Evolutionary conservation across 2,113 vertebrate genomes (phyloP), one percentile per base, ranked within the genome.

Genomic region (Sylvilagus bachmani): DNA sequence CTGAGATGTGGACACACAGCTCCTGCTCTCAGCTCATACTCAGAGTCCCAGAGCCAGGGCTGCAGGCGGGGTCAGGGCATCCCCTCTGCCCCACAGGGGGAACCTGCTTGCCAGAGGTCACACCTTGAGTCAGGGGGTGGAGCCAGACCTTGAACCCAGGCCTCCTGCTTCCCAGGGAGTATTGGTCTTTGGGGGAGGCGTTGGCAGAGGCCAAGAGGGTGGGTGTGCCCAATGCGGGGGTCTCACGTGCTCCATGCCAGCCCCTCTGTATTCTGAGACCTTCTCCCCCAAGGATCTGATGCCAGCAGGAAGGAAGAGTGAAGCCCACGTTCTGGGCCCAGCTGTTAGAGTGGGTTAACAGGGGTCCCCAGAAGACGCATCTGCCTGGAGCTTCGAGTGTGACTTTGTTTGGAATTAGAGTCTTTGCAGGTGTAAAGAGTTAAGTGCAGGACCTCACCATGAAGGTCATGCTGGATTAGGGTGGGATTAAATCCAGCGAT

Each of bases 91-190:
- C 55, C 75, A 14, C 44, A 86, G n/a, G 86, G 67, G 25, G 11
- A 3, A 33, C 53, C 27, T 13, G 24, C 38, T 82, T 11, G 3
- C 51, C 67, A 62, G 12, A 64, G 51, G 19, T 14, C 75, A 75
- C 75, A 36, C 27, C 36, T 49, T 1, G 3, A 71, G 70, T 22
- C 0, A 0, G 53, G 29, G 7, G 75, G 10, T 24, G n/a, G 61
- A 85, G 38, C 27, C 25, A 49, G 44, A 55, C 36, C 24, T 87
- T 71, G 66, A 62, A 86, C 62, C 51, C 10, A 33, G 27, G 64
- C 77, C 70, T 61, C 19, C 29, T 36, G 75, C 64, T 33, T 82
- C 78, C 29, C 24, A 86, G 14, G 1, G 0, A 83, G 38, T 13
- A 33, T 58, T 84, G 9, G 3, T 88, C 13, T 25, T 17, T 74